Conservation (phyloP, 2,113 vertebrate species). For the Oophaga pumilio region DNA sequence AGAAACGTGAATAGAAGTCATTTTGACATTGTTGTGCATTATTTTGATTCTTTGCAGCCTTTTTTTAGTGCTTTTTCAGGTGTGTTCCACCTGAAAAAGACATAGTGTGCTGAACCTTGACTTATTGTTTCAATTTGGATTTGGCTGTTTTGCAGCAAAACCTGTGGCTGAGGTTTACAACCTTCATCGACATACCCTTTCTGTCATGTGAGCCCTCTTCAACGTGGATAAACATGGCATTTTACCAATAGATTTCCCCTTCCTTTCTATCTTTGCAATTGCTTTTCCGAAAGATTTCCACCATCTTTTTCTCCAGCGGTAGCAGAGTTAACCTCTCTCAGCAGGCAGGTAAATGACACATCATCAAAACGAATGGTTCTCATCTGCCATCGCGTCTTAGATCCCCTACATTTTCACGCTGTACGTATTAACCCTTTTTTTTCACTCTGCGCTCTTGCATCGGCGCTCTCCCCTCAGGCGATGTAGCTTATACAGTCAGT, state of each 20-base stretch:
- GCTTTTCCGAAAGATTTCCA: background rate
- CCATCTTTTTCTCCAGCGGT: background rate
- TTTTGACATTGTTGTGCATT: too few relatives aligned
- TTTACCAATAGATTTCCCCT: background rate
- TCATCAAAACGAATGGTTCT: conserved; percentile 9
- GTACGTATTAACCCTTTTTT: conserved; percentile 18
- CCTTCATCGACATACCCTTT: too few relatives aligned
- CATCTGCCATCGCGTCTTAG: conserved; percentile 17
- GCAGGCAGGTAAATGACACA: conserved; percentile 13
- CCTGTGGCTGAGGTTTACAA: too few relatives aligned
- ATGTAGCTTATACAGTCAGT: background rate
- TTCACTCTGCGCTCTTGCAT: background rate
- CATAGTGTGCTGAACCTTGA: too few relatives aligned
- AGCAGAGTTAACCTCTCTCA: background rate
- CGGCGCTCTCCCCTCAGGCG: conserved; percentile 21
- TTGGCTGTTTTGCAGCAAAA: too few relatives aligned
- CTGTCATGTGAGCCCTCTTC: too few relatives aligned
- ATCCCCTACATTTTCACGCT: background rate
- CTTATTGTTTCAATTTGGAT: too few relatives aligned
- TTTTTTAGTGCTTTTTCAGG: too few relatives aligned
- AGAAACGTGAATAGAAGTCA: too few relatives aligned
- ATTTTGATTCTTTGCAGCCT: too few relatives aligned
- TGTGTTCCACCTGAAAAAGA: too few relatives aligned
- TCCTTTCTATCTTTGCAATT: background rate
- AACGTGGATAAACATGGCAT: too few relatives aligned